phyloP scores from a whole-genome alignment of 2,888 invertebrate species.

The Phoronis australis region DNA sequence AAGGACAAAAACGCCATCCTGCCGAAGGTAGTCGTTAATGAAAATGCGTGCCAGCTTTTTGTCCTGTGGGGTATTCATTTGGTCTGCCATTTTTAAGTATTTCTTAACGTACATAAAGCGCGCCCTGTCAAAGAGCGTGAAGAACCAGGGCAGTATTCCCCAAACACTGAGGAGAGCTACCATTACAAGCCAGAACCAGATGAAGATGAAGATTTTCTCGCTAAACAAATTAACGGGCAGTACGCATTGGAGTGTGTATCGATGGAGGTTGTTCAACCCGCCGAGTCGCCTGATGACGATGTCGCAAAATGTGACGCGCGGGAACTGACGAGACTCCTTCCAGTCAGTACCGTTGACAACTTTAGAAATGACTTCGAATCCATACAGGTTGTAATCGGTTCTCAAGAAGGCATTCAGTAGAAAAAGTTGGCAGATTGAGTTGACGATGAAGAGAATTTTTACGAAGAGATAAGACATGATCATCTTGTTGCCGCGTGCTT shows the following conservation, averaged over 20 bases:
- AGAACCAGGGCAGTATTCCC: slow-evolving; percentile 28
- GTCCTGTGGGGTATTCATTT: slow-evolving; percentile 30
- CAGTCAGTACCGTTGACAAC: slow-evolving; percentile 20
- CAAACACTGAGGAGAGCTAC: slow-evolving; percentile 23
- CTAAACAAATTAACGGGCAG: slow-evolving; percentile 41
- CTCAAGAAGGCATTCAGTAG: slow-evolving; percentile 40
- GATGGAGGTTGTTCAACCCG: slow-evolving; percentile 36
- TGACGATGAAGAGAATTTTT: slow-evolving; percentile 37
- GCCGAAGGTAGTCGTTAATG: slow-evolving; percentile 36
- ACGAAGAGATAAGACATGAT: slow-evolving; percentile 37
- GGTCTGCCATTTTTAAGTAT: slow-evolving; percentile 32
- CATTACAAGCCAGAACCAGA: slow-evolving; percentile 40
- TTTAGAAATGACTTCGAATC: slow-evolving; percentile 33
- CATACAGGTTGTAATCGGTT: slow-evolving; percentile 34
- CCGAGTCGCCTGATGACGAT: slow-evolving; percentile 38
- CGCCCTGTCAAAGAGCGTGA: slow-evolving; percentile 25
- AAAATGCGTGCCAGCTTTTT: slow-evolving; percentile 35
- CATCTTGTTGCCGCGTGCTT: slow-evolving; percentile 38
- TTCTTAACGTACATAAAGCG: slow-evolving; percentile 30
- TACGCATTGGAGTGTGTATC: slow-evolving; percentile 36
- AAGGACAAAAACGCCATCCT: slow-evolving; percentile 37
- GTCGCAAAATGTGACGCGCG: slow-evolving; percentile 38
- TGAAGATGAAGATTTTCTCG: slow-evolving; percentile 40
- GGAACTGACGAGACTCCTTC: slow-evolving; percentile 30
- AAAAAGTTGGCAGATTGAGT: slow-evolving; percentile 45